Evolutionary conservation across 2,113 vertebrate species (phyloP).

Genomic region (Larimichthys crocea): DNA sequence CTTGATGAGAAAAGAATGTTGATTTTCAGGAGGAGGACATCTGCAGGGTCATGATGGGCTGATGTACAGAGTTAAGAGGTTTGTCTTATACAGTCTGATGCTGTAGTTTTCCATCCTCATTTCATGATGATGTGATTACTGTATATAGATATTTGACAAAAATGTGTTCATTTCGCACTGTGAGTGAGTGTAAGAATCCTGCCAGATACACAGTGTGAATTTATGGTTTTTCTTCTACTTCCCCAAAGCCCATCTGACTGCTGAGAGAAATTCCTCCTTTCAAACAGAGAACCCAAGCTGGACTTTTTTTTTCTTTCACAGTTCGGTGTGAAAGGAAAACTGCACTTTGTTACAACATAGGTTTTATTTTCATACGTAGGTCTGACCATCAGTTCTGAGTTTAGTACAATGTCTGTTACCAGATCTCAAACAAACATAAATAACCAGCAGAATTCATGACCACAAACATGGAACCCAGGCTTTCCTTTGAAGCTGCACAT

Average conservation of each 20-base stretch:
- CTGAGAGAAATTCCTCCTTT: background rate
- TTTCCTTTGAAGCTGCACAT: background rate
- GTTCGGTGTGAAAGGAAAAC: too few relatives aligned
- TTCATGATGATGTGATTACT: background rate
- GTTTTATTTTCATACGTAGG: background rate
- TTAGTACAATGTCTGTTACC: background rate
- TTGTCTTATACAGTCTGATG: background rate
- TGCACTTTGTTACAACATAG: background rate
- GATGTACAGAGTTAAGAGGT: background rate
- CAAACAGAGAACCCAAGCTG: background rate
- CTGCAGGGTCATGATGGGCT: background rate
- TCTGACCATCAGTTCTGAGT: background rate
- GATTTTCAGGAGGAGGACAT: background rate
- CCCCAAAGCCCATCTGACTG: background rate
- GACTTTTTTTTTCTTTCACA: too few relatives aligned
- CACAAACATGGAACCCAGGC: background rate
- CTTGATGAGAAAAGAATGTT: background rate
- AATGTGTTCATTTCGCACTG: conserved; percentile 6
- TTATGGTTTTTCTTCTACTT: background rate
- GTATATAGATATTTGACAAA: background rate
- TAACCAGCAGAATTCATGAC: background rate
- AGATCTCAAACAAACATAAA: background rate
- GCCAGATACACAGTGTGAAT: background rate
- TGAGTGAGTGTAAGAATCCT: background rate
- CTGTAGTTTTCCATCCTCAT: background rate